Evolutionary conservation across 2,113 vertebrate species (phyloP), one percentile per base, ranked within the genome.

Genomic region (Dasyornis broadbenti): DNA sequence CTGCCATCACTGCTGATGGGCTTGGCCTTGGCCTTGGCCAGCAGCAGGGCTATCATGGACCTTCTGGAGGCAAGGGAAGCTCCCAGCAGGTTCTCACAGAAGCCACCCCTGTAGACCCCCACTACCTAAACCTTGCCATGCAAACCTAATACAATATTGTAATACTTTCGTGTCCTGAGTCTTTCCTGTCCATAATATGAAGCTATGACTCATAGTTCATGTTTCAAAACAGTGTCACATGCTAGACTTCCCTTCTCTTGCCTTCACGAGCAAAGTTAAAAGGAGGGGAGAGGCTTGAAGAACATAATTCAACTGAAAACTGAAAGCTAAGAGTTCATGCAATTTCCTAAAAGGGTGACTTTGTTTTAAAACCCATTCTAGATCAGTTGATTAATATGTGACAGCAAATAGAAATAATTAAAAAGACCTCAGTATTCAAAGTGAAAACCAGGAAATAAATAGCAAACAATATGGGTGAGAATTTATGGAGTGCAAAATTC

Each of bases 161-260:
- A 90, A 71, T 47, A 83, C 20, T 83, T 86, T 59, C 4, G 6
- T 91, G 52, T 96, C 92, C 56, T 19, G 52, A 75, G 72, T 92
- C 35, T 11, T 95, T 94, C 83, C 85, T 50, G 11, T 93, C 81
- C 89, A 40, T 81, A 95, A 68, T 71, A 81, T 11, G 39, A 94
- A 70, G 63, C 71, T 86, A 24, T 97, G 95, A 97, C 60, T 97
- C 94, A 96, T 40, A 91, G 80, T 78, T 77, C 64, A 40, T 92
- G 39, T 94, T 96, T 97, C 95, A 93, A 84, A 94, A 95, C 94
- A 89, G 60, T 56, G 56, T 97, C 96, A 96, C 94, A 94, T 92
- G 92, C 80, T 80, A 64, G 80, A 94, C 77, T 97, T 97, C 94
- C 94, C 86, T 92, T 97, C 92, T 93, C 56, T 81, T 92, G 92